Base-by-base conservation (phyloP, 2,888 invertebrate genomes). In the Digitonthophagus gazella region DNA sequence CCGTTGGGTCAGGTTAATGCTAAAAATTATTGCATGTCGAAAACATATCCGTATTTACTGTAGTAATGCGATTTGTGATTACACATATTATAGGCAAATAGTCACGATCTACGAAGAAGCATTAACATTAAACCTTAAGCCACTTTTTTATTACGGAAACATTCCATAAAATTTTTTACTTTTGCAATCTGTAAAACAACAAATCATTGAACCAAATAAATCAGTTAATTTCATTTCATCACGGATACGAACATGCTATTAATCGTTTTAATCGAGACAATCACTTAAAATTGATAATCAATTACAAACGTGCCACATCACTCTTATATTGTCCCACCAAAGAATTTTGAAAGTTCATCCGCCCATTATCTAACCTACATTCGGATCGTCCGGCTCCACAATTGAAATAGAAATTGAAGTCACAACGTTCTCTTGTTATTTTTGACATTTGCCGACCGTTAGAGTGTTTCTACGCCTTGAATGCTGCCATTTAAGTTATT, bases 331-430 rank as follows among this genome's bases (percentile, higher is more conserved):
- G 19, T 16, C 5, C 20, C 61, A 18, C 4, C 61, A 61, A 61
- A 18, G n/a, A 61, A 61, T 61, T 61, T 61, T 20, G 61, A 61
- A 61, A 61, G 61, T 61, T 61, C 61, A 61, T 61, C 61, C 61
- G 20, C 20, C 61, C 16, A 15, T 18, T 19, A 61, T 20, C 18
- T 61, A 61, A 61, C 61, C 61, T 61, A 61, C 18, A 61, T 61
- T 19, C 19, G 61, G 18, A 19, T n/a, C 61, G 16, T 61, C 61
- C 61, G 5, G 20, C 20, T 8, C 6, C 2, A 14, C 61, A 20
- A 18, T 18, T 19, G 61, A 61, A 61, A 19, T 61, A 6, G 18
- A 18, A 16, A 61, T 19, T 61, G n/a, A 19, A 61, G 18, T 58
- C 28, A 44, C 28, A 44, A 44, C 18, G 18, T 18, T 61, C 61